A percentile compares a stretch with the other conserved stretches of the same genome.
These are phyloP conservation scores for Muraenolepis orangiensis DNA, from an alignment of 2,797 vertebrate genomes.

Conservation along the genomic window DNA sequence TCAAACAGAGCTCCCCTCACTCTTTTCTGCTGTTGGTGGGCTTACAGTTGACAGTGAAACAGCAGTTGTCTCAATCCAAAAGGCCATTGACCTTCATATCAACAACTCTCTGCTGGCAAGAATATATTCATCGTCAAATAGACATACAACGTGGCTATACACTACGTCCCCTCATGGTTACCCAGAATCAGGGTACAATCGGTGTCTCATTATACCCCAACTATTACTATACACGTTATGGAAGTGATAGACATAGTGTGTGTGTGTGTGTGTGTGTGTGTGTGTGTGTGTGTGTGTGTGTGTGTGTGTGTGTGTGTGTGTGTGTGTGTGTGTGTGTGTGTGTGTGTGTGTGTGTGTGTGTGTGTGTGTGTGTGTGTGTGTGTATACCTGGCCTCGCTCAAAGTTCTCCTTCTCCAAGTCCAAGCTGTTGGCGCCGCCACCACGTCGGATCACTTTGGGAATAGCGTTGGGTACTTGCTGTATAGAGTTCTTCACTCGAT, in stretches of 20 bases:
- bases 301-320: too few relatives aligned
- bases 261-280: too few relatives aligned
- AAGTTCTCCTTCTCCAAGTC: constrained; percentile 87
- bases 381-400: constrained; percentile 84
- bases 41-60: constrained; percentile 29
- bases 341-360: too few relatives aligned
- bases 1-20: constrained; percentile 22
- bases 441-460: constrained; percentile 84
- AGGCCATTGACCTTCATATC: constrained; percentile 60
- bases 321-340: too few relatives aligned
- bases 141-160: too few relatives aligned
- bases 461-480: constrained; percentile 89
- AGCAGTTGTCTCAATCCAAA: constrained; percentile 50
- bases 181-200: constrained; percentile 1
- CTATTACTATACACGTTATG: too few relatives aligned
- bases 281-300: too few relatives aligned
- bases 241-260: too few relatives aligned
- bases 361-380: not conserved
- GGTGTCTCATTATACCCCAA: too few relatives aligned
- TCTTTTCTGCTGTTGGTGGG: constrained; percentile 16
- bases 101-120: constrained; percentile 45
- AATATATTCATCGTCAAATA: constrained; percentile 29
- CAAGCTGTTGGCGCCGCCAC: constrained; percentile 81
- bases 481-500: constrained; percentile 87
- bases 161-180: not conserved